A percentile compares a stretch with the other conserved stretches of the same genome.
phyloP scores from a whole-genome alignment of 2,888 invertebrate species.

The Drosophila paucipuncta region DNA sequence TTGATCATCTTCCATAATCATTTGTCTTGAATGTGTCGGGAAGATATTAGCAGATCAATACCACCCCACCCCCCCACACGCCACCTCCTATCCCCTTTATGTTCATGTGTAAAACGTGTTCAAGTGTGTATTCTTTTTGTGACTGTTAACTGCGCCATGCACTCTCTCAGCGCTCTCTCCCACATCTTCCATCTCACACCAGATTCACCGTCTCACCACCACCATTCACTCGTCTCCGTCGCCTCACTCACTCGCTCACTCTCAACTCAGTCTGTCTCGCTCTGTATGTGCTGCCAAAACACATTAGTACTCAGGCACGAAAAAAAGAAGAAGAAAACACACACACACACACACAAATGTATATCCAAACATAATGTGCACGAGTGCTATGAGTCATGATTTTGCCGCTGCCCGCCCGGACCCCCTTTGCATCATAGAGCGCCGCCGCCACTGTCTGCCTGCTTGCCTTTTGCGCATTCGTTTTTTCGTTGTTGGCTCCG shows the following conservation, averaged over 20 bases:
- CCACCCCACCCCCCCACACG: conserved; percentile 8
- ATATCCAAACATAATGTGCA: conserved; percentile 39
- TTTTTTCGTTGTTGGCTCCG: conserved; percentile 62
- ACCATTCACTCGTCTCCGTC: conserved; percentile 11
- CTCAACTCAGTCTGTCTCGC: conserved; percentile 2
- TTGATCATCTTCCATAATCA: conserved; percentile 42
- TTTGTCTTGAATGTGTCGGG: conserved; percentile 42
- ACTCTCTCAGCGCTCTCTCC: conserved; percentile 7
- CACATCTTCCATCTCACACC: not conserved
- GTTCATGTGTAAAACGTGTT: conserved; percentile 42
- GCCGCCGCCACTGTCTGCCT: conserved; percentile 42
- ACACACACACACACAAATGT: conserved; percentile 4
- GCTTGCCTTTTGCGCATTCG: conserved; percentile 73
- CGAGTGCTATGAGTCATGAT: conserved; percentile 79
- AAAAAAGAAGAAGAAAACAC: conserved; percentile 64
- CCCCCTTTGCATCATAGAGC: conserved; percentile 19
- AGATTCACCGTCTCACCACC: conserved; percentile 27
- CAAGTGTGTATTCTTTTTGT: conserved; percentile 70
- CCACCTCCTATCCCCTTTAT: not conserved
- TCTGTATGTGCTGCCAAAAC: conserved; percentile 66
- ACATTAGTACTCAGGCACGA: conserved; percentile 81
- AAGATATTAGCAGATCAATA: conserved; percentile 29
- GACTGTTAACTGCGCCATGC: conserved; percentile 46
- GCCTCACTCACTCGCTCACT: conserved; percentile 22
- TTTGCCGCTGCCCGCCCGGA: conserved; percentile 40